Base-by-base conservation (phyloP, 2,888 invertebrate species). In the Pristionchus japonicus region DNA sequence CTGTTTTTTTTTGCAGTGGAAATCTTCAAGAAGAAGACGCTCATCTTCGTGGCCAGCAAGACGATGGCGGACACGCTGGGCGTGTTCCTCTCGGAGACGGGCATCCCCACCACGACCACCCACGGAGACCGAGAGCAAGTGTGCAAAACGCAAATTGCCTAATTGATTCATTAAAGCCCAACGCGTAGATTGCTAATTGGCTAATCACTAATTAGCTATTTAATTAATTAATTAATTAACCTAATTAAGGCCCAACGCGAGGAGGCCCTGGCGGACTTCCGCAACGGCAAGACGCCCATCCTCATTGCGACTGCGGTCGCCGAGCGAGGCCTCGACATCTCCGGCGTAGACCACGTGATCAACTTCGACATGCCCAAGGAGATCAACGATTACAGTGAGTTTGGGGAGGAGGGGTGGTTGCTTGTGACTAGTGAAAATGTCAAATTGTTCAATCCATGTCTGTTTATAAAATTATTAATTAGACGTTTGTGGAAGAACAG, bases 281-380 rank as follows among this genome's bases (percentile, higher is more conserved):
- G 90, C 43, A 20, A 15, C 15, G 88, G 88, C 27, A 61, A 13
- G 27, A 70, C 67, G 7, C 77, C 90, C 67, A 87, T 92, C 74
- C 89, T 99, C 1, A 97, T 99, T 1, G 98, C 98, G 0, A 99
- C 99, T 0, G 97, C 97, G 0, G 98, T 99, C 0, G 98, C 98
- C 0, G 97, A 98, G 0, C 95, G 98, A 88, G 98, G 98, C 0
- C 88, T 92, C 34, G 92, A 92, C 77, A 92, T 92, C 89, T 88
- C 84, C 20, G 92, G 92, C 17, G 91, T 95, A 98, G 6, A 92
- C 80, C 91, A 91, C 84, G 91, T 92, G 0, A 93, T 95, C 52
- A 95, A 95, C 90, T 95, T 95, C 90, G 95, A 95, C 89, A 89
- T 95, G 77, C 95, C 95, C 0, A 70, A 91, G n/a, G 93, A 93